Evolutionary conservation across 1,140 invertebrate genomes (phyloP).

Genomic region (Mya arenaria): DNA sequence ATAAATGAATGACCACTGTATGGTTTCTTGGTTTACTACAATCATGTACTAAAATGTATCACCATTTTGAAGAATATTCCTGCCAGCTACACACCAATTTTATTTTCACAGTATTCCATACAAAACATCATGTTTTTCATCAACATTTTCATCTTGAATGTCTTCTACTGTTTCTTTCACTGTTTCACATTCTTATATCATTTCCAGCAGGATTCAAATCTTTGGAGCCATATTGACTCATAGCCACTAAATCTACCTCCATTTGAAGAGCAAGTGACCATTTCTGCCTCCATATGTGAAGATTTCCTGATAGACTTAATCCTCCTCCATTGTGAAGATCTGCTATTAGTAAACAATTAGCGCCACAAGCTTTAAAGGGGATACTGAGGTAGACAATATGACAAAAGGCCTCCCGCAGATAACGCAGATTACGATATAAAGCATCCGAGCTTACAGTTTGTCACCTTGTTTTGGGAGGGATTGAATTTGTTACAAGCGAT

Average conservation of each 20-base stretch:
- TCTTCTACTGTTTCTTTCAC: background rate
- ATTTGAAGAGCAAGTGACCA: background rate
- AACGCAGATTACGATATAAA: slow-evolving; percentile 12
- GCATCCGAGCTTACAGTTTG: background rate
- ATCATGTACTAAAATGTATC: too few species aligned
- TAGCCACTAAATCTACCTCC: background rate
- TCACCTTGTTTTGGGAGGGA: background rate
- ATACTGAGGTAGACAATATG: background rate
- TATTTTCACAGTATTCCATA: too few species aligned
- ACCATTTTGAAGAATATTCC: too few species aligned
- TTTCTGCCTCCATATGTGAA: background rate
- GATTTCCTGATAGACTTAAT: slow-evolving; percentile 15
- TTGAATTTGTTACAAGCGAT: background rate
- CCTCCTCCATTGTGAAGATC: slow-evolving; percentile 32
- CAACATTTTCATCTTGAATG: too few species aligned
- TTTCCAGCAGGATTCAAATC: background rate
- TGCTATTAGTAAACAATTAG: slow-evolving; percentile 44
- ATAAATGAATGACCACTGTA: too few species aligned
- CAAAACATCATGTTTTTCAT: too few species aligned
- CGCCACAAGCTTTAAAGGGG: background rate
- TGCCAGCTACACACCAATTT: too few species aligned
- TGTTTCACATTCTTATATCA: too few species aligned
- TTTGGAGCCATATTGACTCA: slow-evolving; percentile 30
- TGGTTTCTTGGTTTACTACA: too few species aligned
- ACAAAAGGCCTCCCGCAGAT: slow-evolving; percentile 28